Evolutionary conservation across 1,140 invertebrate genomes (phyloP).

Genomic region (Metopolophium dirhodum): DNA sequence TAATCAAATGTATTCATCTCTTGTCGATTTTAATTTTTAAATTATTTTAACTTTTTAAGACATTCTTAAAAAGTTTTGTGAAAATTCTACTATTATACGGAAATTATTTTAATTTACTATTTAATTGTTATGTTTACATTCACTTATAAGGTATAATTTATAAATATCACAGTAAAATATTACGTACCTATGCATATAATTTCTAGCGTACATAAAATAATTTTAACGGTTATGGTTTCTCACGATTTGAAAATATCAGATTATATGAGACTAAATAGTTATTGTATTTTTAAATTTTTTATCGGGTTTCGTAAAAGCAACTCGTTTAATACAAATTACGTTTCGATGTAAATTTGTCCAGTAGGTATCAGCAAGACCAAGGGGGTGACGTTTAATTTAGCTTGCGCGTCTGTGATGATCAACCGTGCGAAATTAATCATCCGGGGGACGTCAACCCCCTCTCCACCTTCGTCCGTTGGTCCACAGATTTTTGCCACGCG

Average conservation of each 20-base stretch:
- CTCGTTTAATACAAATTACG: slow-evolving; percentile 17
- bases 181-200: not conserved
- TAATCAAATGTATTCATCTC: not conserved
- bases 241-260: not conserved
- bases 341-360: slow-evolving; percentile 50
- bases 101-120: not conserved
- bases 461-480: not conserved
- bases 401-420: slow-evolving; percentile 47
- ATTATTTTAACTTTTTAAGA: no score
- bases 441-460: slow-evolving; percentile 46
- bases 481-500: slow-evolving; percentile 54
- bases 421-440: slow-evolving; percentile 57
- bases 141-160: not conserved
- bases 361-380: not conserved
- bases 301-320: not conserved
- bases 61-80: not conserved
- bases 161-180: not conserved
- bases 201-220: not conserved
- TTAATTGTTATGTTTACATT: not conserved
- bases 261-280: not conserved
- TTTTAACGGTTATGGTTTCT: not conserved
- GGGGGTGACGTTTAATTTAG: slow-evolving; percentile 50
- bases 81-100: not conserved
- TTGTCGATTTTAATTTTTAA: not conserved
- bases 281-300: not conserved